Evolutionary conservation across 2,113 vertebrate species (phyloP).

Genomic region (Lepus timidus): DNA sequence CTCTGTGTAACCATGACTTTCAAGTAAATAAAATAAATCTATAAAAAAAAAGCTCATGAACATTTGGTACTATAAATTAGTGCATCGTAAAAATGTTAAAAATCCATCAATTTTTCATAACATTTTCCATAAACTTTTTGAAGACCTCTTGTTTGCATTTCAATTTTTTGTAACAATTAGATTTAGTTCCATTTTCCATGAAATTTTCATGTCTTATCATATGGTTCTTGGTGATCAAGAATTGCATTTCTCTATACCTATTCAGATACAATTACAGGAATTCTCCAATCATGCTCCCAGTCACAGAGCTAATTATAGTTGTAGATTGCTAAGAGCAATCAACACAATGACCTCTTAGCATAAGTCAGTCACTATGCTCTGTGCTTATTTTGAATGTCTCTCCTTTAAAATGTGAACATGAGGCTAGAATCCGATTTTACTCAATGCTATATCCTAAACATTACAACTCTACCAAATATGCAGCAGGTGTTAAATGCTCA

Average conservation of each 20-base stretch:
- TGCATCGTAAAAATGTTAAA: too few species aligned
- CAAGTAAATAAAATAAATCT: too few species aligned
- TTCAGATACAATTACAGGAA: neutral
- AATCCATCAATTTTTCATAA: too few species aligned
- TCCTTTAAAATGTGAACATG: neutral
- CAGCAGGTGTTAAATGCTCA: neutral
- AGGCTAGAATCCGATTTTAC: neutral
- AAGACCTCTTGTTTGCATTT: too few species aligned
- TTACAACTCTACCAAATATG: rapidly evolving
- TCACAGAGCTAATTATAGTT: neutral
- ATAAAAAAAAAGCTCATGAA: too few species aligned
- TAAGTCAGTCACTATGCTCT: neutral
- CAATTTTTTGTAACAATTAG: too few species aligned
- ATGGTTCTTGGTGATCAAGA: neutral
- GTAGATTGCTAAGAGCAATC: neutral
- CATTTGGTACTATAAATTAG: too few species aligned
- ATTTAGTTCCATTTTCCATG: too few species aligned
- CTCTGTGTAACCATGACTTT: too few species aligned
- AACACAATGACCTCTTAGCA: neutral
- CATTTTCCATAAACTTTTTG: too few species aligned
- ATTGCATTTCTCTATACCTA: neutral
- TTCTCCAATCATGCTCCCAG: neutral
- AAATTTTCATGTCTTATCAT: neutral
- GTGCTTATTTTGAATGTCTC: too few species aligned
- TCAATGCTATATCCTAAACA: neutral